Percentiles rank a stretch among this genome's conserved stretches.
Conservation (phyloP, 37 sponge, comb jelly and placozoan species). For the Cliona cf. orientalis region DNA sequence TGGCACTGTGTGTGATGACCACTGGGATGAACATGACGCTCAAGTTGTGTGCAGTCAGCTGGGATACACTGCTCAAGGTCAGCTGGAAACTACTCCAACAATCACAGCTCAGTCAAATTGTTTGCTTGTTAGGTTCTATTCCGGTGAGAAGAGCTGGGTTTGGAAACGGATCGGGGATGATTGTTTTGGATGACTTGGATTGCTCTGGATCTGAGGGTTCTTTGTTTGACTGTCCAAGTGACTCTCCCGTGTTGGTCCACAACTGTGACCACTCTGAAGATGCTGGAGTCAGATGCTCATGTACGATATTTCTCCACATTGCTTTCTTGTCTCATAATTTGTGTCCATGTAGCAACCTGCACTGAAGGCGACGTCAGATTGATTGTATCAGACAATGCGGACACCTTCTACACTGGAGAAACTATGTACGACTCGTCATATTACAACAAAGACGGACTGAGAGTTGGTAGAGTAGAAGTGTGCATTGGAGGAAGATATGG, state of each 20-base stretch:
- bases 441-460: constrained; percentile 41
- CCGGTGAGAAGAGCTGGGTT: constrained; percentile 18
- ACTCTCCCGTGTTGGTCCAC: background rate
- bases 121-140: constrained; percentile 1
- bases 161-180: constrained; percentile 36
- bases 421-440: constrained; percentile 14
- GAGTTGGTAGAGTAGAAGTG: constrained; percentile 50
- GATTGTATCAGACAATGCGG: constrained; percentile 20
- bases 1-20: constrained; percentile 40
- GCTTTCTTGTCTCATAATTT: background rate
- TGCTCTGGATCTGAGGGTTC: constrained; percentile 25
- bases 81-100: background rate
- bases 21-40: constrained; percentile 38
- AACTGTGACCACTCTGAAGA: constrained; percentile 45
- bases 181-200: constrained; percentile 28
- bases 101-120: background rate
- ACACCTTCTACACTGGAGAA: constrained; percentile 26
- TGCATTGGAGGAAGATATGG: constrained; percentile 53
- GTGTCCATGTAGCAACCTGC: constrained; percentile 10
- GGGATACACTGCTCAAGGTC: background rate
- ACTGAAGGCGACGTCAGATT: constrained; percentile 21
- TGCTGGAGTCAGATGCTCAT: constrained; percentile 43
- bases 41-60: constrained; percentile 32
- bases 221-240: constrained; percentile 20
- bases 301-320: constrained; percentile 3